Base-by-base conservation (phyloP, 1,140 invertebrate genomes). In the Cydia splendana region DNA sequence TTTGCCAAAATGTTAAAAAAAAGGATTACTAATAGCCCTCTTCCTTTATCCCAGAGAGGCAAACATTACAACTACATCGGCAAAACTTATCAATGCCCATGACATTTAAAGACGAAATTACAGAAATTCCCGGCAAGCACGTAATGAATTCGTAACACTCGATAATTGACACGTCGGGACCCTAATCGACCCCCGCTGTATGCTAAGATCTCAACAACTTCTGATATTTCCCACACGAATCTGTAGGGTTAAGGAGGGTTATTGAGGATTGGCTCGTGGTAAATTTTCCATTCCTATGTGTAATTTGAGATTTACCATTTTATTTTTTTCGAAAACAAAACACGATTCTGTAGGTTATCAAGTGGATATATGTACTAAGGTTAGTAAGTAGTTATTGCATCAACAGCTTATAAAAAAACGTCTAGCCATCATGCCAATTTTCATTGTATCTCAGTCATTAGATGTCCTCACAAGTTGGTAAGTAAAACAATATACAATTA, bases 161-260 rank as follows among this genome's bases (percentile, higher is more conserved):
- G 78, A 83, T 82, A 80, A 82, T 80, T 82, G 80, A 85, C 81
- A 84, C 78, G 81, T 82, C 76, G 79, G 74, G 42, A 80, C 77
- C 79, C 79, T 81, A 79, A 84, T 81, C 79, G 76, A 75, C 77
- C 77, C 67, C 79, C 53, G 74, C 78, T 48, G 76, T 65, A 65
- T 67, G 76, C 79, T 81, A 83, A 86, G 75, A 81, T 82, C 81
- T 75, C 76, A 73, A 80, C 76, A 82, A 86, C 82, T 82, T 87
- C 81, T 82, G 82, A 86, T 85, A 82, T 86, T 86, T 84, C 83
- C 82, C 84, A 82, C 81, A 81, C 80, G 71, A 82, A 80, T 81
- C 81, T 77, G 78, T 76, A 67, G 75, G 73, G 73, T 83, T 79
- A 76, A 10, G 38, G 15, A 15, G 51, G 74, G 13, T 12, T 18